phyloP scores from a whole-genome alignment of 2,797 vertebrate genomes.

The Dallia pectoralis region DNA sequence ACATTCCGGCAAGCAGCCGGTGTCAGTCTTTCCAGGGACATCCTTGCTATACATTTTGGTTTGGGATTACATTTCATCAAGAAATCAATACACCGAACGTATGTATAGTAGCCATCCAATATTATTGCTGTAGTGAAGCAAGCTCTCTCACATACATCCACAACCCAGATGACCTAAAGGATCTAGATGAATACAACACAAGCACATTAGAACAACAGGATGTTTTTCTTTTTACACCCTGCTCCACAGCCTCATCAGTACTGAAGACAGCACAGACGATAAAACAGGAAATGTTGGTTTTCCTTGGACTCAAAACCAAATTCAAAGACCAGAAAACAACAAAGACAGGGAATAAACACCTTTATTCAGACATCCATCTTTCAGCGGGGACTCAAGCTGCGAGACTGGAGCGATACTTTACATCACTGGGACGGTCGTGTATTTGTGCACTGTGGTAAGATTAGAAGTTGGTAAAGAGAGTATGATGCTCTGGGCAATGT shows the following conservation, averaged over 20 bases:
- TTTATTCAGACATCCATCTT: background rate
- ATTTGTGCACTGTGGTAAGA: too few relatives aligned
- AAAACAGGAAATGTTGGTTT: constrained; percentile 17
- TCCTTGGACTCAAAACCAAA: background rate
- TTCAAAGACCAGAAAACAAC: background rate
- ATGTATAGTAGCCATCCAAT: background rate
- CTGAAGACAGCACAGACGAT: constrained; percentile 3
- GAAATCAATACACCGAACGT: background rate
- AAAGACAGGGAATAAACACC: background rate
- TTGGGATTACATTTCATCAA: background rate
- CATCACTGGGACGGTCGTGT: too few relatives aligned
- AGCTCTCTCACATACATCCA: background rate
- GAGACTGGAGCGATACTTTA: too few relatives aligned
- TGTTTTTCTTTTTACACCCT: constrained; percentile 22
- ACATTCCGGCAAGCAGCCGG: background rate
- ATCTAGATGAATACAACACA: background rate
- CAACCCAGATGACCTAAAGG: background rate
- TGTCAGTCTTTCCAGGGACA: too few relatives aligned
- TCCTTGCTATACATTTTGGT: too few relatives aligned
- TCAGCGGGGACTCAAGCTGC: too few relatives aligned
- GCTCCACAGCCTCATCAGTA: constrained; percentile 18
- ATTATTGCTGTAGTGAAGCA: constrained; percentile 1
- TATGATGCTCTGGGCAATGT: too few relatives aligned
- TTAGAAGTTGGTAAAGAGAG: too few relatives aligned
- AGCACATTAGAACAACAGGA: constrained; percentile 44